Percentiles rank a stretch among this genome's conserved stretches.
These are phyloP conservation scores for Fistularia tabacaria DNA, from an alignment of 2,797 vertebrate genomes.

Conservation along the genomic window DNA sequence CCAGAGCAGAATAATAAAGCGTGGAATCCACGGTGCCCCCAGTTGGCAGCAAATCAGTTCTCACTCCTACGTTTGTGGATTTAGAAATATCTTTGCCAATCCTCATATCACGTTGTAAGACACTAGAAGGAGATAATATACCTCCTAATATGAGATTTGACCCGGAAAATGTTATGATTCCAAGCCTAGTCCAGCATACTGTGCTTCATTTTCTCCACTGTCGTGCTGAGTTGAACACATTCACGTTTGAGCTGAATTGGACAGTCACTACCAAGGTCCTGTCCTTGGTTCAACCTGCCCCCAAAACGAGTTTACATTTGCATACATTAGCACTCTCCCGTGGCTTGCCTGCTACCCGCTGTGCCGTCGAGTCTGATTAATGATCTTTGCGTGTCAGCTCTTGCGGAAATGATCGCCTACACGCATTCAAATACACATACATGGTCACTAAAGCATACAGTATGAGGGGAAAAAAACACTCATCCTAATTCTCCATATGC, in stretches of 20 bases:
- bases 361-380: conserved; percentile 76
- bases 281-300: conserved; percentile 75
- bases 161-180: conserved; percentile 13
- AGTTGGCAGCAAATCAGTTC: conserved; percentile 35
- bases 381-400: conserved; percentile 67
- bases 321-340: conserved; percentile 76
- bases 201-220: conserved; percentile 25
- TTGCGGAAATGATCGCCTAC: conserved; percentile 58
- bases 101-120: conserved; percentile 6
- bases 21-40: conserved; percentile 33
- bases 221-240: conserved; percentile 33
- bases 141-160: conserved; percentile 22
- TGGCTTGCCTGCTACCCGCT: conserved; percentile 72
- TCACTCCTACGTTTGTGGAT: conserved; percentile 27
- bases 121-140: conserved; percentile 7
- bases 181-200: conserved; percentile 6
- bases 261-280: conserved; percentile 47
- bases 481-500: too few species aligned
- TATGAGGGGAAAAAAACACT: too few species aligned
- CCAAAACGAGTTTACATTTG: conserved; percentile 75
- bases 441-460: conserved; percentile 10
- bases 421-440: conserved; percentile 42
- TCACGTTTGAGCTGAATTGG: conserved; percentile 34
- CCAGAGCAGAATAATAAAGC: conserved; percentile 50
- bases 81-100: conserved; percentile 30